Base-by-base conservation (phyloP, 2,888 invertebrate species). In the Sacculina carcini region DNA sequence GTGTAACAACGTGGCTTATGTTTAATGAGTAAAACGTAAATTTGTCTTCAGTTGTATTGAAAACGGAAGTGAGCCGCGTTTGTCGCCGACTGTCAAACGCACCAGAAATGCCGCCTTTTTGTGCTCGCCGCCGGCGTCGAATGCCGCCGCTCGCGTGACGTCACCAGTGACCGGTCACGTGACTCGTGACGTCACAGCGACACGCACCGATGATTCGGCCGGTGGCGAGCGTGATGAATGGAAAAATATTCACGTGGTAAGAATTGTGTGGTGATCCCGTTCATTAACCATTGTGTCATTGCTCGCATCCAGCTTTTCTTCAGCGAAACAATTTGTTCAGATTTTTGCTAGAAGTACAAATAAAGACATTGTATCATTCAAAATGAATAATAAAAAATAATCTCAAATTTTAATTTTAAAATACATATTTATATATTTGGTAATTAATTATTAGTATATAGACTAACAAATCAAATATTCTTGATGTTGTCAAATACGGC, bases 191-290 rank as follows among this genome's bases (percentile, higher is more conserved):
- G 50, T 52, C 57, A 32, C 56, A 56, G 29, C 58, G 16, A 59
- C 60, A 48, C 46, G 50, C 7, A 51, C 52, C 28, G 54, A 56
- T 48, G 57, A 56, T 36, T 53, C 31, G 59, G 61, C 57, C 51
- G 70, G 51, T 64, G 63, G 23, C 62, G 44, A 78, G 5, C 89
- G 90, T 61, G 89, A 90, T 60, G 89, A 90, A 65, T 90, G 90
- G 89, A 79, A 82, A 64, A 87, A 83, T 65, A 85, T 86, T 56
- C 81, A 85, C 66, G 83, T 84, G 53, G 64, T 65, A 52, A 64
- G 67, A 58, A 7, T 24, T 36, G 5, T 1, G n/a, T 4, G 5
- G 4, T 32, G 3, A 23, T 5, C 19, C 31, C 4, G 10, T 16
- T 23, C 40, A n/a, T n/a, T n/a, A n/a, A n/a, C n/a, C n/a, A n/a